These are phyloP conservation scores for Amniataba percoides DNA, from an alignment of 2,797 vertebrate genomes.

Conservation along the genomic window DNA sequence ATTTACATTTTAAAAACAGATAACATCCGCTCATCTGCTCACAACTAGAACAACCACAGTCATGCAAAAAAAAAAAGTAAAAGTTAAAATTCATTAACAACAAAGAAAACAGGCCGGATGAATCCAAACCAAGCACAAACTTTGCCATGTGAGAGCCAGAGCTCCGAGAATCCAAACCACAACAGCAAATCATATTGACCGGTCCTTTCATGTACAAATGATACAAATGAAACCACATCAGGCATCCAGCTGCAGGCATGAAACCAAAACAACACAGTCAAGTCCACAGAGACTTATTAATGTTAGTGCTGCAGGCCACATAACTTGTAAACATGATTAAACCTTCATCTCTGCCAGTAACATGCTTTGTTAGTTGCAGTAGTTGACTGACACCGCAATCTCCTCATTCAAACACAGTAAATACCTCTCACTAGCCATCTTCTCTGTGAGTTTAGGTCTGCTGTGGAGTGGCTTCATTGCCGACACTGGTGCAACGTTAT, in stretches of 20 bases:
- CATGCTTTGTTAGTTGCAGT: slow-evolving; percentile 41
- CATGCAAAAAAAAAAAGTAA: slow-evolving; percentile 49
- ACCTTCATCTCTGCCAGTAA: slow-evolving; percentile 4
- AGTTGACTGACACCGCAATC: not conserved
- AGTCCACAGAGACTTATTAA: slow-evolving; percentile 2
- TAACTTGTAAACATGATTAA: slow-evolving; percentile 18
- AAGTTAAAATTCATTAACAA: slow-evolving; percentile 11
- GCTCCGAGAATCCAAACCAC: not conserved
- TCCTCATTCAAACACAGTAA: slow-evolving; percentile 16
- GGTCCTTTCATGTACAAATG: slow-evolving; percentile 29
- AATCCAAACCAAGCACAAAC: slow-evolving; percentile 47
- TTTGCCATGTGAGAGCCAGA: slow-evolving; percentile 13
- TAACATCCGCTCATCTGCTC: slow-evolving; percentile 17
- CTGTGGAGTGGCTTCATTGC: slow-evolving; percentile 53
- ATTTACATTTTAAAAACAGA: slow-evolving; percentile 38
- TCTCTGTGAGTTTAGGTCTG: slow-evolving; percentile 56
- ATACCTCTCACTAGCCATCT: slow-evolving; percentile 72
- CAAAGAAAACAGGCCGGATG: slow-evolving; percentile 4
- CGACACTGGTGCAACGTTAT: slow-evolving; percentile 53
- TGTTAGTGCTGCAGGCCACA: slow-evolving; percentile 38
- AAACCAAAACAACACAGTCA: slow-evolving; percentile 28
- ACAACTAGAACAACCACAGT: slow-evolving; percentile 12
- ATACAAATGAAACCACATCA: slow-evolving; percentile 29
- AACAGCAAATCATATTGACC: slow-evolving; percentile 29
- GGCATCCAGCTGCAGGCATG: slow-evolving; percentile 22